Percentiles rank a stretch among this genome's conserved stretches.
Conservation (phyloP, 2,113 vertebrate genomes). For the Marmota monax region DNA sequence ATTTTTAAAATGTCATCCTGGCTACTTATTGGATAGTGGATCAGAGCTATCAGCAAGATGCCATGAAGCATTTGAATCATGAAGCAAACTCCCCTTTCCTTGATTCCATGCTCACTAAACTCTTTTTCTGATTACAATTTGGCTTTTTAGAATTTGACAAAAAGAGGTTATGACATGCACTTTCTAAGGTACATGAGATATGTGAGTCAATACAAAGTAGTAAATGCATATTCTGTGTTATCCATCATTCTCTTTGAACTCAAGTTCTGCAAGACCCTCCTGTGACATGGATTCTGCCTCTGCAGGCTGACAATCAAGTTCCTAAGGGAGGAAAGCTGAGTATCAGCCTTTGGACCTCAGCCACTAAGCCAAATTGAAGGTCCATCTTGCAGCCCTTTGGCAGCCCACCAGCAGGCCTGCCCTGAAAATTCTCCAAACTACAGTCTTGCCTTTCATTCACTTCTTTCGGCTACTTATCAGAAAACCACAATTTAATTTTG, state of each 20-base stretch:
- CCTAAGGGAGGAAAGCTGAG: background rate
- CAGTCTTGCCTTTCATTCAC: background rate
- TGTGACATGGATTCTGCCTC: background rate
- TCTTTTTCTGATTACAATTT: conserved; percentile 18
- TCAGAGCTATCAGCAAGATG: conserved; percentile 39
- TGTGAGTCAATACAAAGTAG: background rate
- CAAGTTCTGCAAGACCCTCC: background rate
- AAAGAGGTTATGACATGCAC: background rate
- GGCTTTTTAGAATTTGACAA: conserved; percentile 53
- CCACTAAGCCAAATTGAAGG: background rate
- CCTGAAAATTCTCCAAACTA: background rate
- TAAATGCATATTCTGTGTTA: background rate
- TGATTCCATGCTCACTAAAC: background rate
- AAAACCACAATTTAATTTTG: conserved; percentile 1
- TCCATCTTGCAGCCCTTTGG: accelerated
- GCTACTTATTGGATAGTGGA: background rate
- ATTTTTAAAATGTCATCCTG: conserved; percentile 59
- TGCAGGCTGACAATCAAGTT: background rate
- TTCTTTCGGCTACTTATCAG: background rate
- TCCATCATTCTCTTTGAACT: background rate
- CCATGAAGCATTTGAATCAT: conserved; percentile 42
- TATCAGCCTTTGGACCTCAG: background rate
- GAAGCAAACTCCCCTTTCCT: background rate
- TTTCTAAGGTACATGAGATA: background rate
- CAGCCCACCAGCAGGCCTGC: background rate